Base-by-base conservation (phyloP, 30 jellyfish, hydroid and myxozoan genomes). In the Mastigias papua region DNA sequence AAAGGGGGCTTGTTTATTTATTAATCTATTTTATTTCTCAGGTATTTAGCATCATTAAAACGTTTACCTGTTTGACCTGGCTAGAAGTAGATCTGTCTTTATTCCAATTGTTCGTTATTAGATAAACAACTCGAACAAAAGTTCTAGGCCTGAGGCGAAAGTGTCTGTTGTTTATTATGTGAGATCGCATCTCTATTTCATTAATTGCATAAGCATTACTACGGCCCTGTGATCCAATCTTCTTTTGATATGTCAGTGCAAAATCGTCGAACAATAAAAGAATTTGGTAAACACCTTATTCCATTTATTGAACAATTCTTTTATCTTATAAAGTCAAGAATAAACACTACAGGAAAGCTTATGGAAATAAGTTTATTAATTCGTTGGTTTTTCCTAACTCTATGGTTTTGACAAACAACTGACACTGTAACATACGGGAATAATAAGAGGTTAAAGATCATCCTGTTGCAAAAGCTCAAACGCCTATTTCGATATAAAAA, bases 381-480 rank as follows among this genome's bases (percentile, higher is more conserved):
- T 3, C 21, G 74, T 27, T 63, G 46, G 42, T 23, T 63, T 63
- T n/a, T n/a, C n/a, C n/a, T n/a, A n/a, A n/a, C n/a, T n/a, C n/a
- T n/a, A n/a, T n/a, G n/a, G n/a, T n/a, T n/a, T 51, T 63, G 74
- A 63, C 74, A 27, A 63, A 63, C 74, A 63, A 27, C 74, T 63
- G 20, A 1, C 5, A 25, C 4, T 51, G 67, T 51, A 51, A 23
- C 16, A 51, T 23, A 3, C 54, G 11, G 11, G 11, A 37, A 3
- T 6, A 37, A 3, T 37, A 37, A n/a, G n/a, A n/a, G n/a, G n/a
- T n/a, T n/a, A n/a, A n/a, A n/a, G n/a, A n/a, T n/a, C n/a, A n/a
- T n/a, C n/a, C n/a, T n/a, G n/a, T n/a, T n/a, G n/a, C n/a, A n/a
- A n/a, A n/a, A n/a, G n/a, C n/a, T n/a, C n/a, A n/a, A n/a, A n/a